Base-by-base conservation (phyloP, 2,888 invertebrate genomes). In the Xiphydria camelus region DNA sequence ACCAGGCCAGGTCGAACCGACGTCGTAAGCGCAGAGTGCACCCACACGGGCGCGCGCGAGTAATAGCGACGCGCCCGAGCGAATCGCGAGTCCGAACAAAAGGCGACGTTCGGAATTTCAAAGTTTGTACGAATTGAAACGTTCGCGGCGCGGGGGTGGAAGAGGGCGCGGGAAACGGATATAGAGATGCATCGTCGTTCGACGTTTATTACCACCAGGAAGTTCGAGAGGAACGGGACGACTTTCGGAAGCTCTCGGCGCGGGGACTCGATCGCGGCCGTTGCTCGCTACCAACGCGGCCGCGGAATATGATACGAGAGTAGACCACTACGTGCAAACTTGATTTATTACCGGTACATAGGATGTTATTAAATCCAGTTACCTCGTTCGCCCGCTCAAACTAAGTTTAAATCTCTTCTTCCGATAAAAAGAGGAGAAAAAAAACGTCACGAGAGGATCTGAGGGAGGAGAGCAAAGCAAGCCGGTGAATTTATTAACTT, bases 401-500 rank as follows among this genome's bases (percentile, higher is more conserved):
- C 64, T 55, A 64, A 70, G 61, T 69, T 70, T 65, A 57, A 63
- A 68, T 63, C 60, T 56, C 54, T 53, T 59, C 45, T 45, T 32
- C 41, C 41, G 58, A 55, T 55, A 51, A 49, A 34, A 9, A 18
- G 19, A 19, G 34, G 10, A 4, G 7, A 15, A 47, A 39, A 51
- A 46, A 47, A 46, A 53, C 47, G 50, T 41, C 26, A 41, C 40
- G 37, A 35, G 43, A 33, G 41, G 43, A 22, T 15, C 32, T 41
- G 10, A 40, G 37, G 39, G 21, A 25, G 37, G 41, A 40, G 41
- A 48, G 36, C 40, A 38, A 47, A 61, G 53, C 49, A 44, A 38
- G 41, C 49, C 45, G 58, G 60, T 61, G 62, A 68, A 68, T 70
- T 70, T 68, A 70, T 70, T 68, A 70, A 70, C 66, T 66, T 69